A percentile compares a stretch with the other conserved stretches of the same genome.
Conservation (phyloP, 2,113 vertebrate species). For the Ciconia maguari region DNA sequence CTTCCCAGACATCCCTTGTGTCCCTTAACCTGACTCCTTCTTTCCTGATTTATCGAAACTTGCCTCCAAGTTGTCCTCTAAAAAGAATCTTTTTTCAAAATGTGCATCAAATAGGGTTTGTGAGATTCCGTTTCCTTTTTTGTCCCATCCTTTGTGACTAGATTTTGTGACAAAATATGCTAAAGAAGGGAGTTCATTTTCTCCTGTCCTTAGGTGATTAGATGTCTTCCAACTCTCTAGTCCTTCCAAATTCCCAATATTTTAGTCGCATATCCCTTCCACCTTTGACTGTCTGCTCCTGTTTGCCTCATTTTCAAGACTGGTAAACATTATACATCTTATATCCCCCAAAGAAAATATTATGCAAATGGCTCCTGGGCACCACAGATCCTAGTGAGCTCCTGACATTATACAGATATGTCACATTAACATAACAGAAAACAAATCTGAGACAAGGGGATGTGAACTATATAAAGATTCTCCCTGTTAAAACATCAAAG, state of each 20-base stretch:
- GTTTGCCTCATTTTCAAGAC: not conserved
- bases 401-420: slow-evolving; percentile 13
- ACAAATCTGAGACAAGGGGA: not conserved
- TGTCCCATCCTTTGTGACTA: not conserved
- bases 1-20: not conserved
- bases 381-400: not conserved
- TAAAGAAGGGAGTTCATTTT: not conserved
- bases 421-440: slow-evolving; percentile 20
- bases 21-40: not conserved
- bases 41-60: not conserved
- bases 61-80: not conserved
- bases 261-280: not conserved
- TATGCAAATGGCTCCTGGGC: slow-evolving; percentile 18
- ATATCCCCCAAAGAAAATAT: not conserved
- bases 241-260: not conserved
- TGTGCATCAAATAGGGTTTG: not conserved
- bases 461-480: not conserved
- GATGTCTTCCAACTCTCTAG: not conserved
- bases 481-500: not conserved
- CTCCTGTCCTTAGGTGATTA: not conserved
- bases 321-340: not conserved
- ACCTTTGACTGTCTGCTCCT: not conserved
- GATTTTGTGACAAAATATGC: not conserved
- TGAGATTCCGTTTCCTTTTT: not conserved
- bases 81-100: not conserved